phyloP scores from a whole-genome alignment of 2,888 invertebrate genomes.

The Thysanoteuthis rhombus region DNA sequence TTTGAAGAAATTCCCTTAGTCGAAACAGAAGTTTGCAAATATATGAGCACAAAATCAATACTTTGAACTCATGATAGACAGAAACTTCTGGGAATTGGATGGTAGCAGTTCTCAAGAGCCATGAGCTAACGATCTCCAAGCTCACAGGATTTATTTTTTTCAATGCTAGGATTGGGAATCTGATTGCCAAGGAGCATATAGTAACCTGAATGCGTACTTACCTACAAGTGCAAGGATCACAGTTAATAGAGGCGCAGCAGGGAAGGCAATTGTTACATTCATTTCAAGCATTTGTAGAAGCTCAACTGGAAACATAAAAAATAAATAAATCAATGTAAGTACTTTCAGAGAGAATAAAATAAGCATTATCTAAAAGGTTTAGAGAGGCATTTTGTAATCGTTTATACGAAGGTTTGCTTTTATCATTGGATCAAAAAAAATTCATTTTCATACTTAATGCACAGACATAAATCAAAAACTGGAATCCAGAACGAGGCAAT shows the following conservation, averaged over 20 bases:
- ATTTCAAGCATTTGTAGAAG: conserved; percentile 97
- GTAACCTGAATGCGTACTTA: conserved; percentile 72
- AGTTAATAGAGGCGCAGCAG: conserved; percentile 94
- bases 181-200: background rate
- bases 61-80: background rate
- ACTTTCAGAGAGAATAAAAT: no score
- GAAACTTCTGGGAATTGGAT: background rate
- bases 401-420: no score
- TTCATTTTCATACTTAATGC: no score
- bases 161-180: background rate
- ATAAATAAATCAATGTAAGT: background rate
- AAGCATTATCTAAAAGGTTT: no score
- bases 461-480: no score
- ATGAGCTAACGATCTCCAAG: background rate
- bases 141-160: background rate
- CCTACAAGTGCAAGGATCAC: conserved; percentile 98
- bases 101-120: background rate
- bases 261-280: conserved; percentile 92
- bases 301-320: conserved; percentile 78
- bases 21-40: no score
- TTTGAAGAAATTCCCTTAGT: no score
- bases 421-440: no score
- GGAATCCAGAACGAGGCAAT: no score
- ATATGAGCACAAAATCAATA: background rate
- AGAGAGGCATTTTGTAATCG: no score